Conservation (phyloP, 2,888 invertebrate genomes). For the Pachliopta kotzebuea region DNA sequence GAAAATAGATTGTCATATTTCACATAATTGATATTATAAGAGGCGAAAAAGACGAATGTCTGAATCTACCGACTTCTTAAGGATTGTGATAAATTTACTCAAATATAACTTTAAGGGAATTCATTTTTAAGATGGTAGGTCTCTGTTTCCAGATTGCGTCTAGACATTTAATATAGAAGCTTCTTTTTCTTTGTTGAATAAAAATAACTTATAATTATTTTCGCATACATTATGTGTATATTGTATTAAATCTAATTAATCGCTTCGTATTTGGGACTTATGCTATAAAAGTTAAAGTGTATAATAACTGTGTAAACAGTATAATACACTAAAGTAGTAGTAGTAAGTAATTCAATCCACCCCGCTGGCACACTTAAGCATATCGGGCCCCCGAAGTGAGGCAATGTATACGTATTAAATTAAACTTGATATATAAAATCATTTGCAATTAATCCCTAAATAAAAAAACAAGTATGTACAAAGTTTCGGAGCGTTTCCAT, state of each 20-base stretch:
- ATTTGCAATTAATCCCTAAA: too few relatives aligned
- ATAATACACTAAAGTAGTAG: slow-evolving; percentile 2
- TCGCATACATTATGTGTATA: too few relatives aligned
- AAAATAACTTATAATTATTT: too few relatives aligned
- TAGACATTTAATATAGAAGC: too few relatives aligned
- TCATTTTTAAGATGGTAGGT: too few relatives aligned
- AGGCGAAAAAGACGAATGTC: background rate
- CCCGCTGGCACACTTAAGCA: slow-evolving; percentile 17
- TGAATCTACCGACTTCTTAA: background rate
- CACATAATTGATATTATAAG: background rate
- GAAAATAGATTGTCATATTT: background rate
- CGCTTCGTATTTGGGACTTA: too few relatives aligned
- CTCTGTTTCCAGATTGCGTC: too few relatives aligned
- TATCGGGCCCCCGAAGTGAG: slow-evolving; percentile 9
- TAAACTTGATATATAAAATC: too few relatives aligned
- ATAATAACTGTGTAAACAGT: background rate
- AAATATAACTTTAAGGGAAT: background rate
- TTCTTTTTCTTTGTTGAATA: too few relatives aligned
- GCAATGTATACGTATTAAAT: slow-evolving; percentile 9
- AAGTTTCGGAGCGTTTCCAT: too few relatives aligned
- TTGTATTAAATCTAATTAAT: too few relatives aligned
- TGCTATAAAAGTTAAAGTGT: background rate
- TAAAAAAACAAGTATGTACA: too few relatives aligned
- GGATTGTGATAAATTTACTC: background rate
- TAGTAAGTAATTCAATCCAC: slow-evolving; percentile 11